A percentile compares a stretch with the other conserved stretches of the same genome.
Evolutionary conservation across 2,113 vertebrate species (phyloP).

Genomic region (Egretta garzetta): DNA sequence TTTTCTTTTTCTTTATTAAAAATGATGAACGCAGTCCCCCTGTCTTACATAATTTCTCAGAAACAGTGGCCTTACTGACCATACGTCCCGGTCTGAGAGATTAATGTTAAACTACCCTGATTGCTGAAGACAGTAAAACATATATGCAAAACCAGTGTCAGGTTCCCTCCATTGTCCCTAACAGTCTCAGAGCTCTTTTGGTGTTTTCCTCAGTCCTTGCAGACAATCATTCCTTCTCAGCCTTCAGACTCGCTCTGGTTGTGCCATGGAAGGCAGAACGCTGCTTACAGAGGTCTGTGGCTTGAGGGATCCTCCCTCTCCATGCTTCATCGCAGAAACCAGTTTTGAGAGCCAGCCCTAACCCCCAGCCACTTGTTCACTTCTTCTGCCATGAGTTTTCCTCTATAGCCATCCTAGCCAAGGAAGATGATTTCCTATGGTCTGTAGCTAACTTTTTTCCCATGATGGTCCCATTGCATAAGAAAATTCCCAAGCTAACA

Average conservation of each 20-base stretch:
- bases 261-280: background rate
- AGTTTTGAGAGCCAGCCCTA: background rate
- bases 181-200: background rate
- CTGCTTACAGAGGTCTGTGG: background rate
- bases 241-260: background rate
- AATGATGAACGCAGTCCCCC: background rate
- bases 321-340: background rate
- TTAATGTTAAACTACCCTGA: background rate
- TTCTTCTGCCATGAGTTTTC: background rate
- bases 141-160: background rate
- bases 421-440: background rate
- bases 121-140: background rate
- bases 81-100: background rate
- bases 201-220: background rate
- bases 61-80: background rate
- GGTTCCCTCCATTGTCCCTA: background rate
- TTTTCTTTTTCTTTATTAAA: background rate
- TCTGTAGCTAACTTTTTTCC: background rate
- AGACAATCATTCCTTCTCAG: background rate
- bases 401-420: background rate
- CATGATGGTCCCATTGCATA: background rate
- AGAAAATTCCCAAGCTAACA: background rate
- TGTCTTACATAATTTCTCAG: background rate
- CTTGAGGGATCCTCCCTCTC: background rate
- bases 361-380: background rate